These are phyloP conservation scores for Magallana angulata DNA, from an alignment of 1,140 invertebrate genomes.

Conservation along the genomic window DNA sequence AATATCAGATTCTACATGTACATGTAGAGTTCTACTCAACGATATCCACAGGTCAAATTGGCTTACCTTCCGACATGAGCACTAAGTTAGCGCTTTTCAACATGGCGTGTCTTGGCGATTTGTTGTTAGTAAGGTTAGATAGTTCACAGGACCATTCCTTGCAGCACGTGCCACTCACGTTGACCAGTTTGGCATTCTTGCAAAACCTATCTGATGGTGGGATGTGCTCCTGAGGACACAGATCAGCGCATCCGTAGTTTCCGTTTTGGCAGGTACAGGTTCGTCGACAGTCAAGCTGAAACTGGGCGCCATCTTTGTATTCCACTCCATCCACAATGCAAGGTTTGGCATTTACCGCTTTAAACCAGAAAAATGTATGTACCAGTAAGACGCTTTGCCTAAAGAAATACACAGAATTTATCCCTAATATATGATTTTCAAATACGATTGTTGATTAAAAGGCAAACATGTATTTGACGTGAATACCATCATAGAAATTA, in stretches of 20 bases:
- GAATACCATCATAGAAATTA: too few relatives aligned
- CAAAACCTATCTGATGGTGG: slow-evolving; percentile 82
- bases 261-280: slow-evolving; percentile 86
- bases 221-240: slow-evolving; percentile 86
- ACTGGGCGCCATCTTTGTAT: slow-evolving; percentile 85
- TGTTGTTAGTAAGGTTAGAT: slow-evolving; percentile 54
- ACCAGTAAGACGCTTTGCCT: too few relatives aligned
- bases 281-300: slow-evolving; percentile 85
- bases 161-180: slow-evolving; percentile 86
- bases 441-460: too few relatives aligned
- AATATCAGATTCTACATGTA: neutral
- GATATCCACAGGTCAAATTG: too few relatives aligned
- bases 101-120: slow-evolving; percentile 49
- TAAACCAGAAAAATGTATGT: neutral
- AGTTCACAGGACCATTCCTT: slow-evolving; percentile 85
- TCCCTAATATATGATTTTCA: too few relatives aligned
- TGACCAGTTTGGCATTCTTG: slow-evolving; percentile 83
- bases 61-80: neutral
- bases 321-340: slow-evolving; percentile 82
- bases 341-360: slow-evolving; percentile 54
- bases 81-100: slow-evolving; percentile 37
- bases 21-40: neutral
- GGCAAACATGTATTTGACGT: too few relatives aligned
- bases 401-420: too few relatives aligned
- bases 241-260: slow-evolving; percentile 86